Evolutionary conservation across 2,797 vertebrate species (phyloP).

Genomic region (Acrossocheilus fasciatus): DNA sequence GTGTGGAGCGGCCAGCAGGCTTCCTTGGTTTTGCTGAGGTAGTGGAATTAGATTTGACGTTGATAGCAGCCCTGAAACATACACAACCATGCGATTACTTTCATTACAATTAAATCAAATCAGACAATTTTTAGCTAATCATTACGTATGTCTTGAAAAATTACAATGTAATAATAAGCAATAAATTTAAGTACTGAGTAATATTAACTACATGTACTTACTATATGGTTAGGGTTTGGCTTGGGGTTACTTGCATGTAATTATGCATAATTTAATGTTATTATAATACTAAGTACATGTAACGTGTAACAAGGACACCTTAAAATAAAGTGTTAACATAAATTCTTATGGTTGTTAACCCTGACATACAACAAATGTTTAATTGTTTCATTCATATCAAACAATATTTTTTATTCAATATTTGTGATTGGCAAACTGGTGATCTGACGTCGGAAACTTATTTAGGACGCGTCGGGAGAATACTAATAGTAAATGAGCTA

Average conservation of each 20-base stretch:
- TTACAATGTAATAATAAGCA: background rate
- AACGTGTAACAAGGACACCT: background rate
- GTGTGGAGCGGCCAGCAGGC: conserved; percentile 83
- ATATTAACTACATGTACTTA: background rate
- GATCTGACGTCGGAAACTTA: background rate
- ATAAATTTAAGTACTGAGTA: background rate
- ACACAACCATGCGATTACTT: background rate
- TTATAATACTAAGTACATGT: background rate
- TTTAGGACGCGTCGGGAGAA: background rate
- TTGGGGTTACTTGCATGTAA: too few species aligned
- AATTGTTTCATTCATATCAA: background rate
- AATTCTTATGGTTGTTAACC: background rate
- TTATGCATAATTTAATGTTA: background rate
- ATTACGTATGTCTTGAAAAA: background rate
- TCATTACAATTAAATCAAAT: background rate
- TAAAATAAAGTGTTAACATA: background rate
- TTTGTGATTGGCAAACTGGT: background rate
- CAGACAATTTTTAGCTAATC: background rate
- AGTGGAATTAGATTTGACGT: conserved; percentile 95
- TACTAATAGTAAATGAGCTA: conserved; percentile 58
- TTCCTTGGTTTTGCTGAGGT: conserved; percentile 97
- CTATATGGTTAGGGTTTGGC: background rate
- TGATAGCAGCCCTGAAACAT: conserved; percentile 84
- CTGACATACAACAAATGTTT: background rate
- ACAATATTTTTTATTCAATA: background rate